Evolutionary conservation across 2,888 invertebrate genomes (phyloP).

Genomic region (Rhimphoctona megacephalus): DNA sequence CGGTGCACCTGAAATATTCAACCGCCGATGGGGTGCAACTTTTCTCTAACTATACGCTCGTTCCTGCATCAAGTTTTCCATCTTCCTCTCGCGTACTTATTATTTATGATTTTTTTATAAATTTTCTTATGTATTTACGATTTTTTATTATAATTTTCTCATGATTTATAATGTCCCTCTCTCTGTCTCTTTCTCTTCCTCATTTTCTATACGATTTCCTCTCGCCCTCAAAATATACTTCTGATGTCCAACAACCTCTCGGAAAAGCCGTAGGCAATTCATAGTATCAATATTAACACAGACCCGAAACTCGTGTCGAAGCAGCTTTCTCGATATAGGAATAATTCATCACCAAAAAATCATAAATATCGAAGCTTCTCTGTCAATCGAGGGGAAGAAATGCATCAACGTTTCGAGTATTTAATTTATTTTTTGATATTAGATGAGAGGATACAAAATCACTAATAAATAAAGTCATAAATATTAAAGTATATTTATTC

Average conservation of each 20-base stretch:
- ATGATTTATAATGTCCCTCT: neutral
- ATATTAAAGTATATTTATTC: neutral
- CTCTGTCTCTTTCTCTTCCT: neutral
- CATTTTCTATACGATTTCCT: constrained; percentile 30
- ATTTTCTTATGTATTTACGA: neutral
- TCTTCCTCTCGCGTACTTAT: neutral
- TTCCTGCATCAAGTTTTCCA: constrained; percentile 13
- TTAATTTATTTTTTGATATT: constrained; percentile 1
- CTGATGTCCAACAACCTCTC: constrained; percentile 1
- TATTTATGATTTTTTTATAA: neutral
- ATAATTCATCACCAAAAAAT: neutral
- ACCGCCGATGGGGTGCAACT: constrained; percentile 62
- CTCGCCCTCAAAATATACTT: neutral
- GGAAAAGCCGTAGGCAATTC: constrained; percentile 2
- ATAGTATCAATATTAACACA: constrained; percentile 17
- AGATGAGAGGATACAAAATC: neutral
- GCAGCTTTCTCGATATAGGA: neutral
- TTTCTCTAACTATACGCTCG: constrained; percentile 55
- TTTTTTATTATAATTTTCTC: neutral
- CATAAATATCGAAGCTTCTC: neutral
- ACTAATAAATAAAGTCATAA: neutral
- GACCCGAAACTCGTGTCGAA: constrained; percentile 9
- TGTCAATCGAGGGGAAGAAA: neutral
- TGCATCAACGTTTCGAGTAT: neutral
- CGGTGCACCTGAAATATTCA: constrained; percentile 78